Percentiles rank a stretch among this genome's conserved stretches.
These are phyloP conservation scores for Antechinus stuartii DNA, from an alignment of 2,113 vertebrate genomes.

Conservation along the genomic window DNA sequence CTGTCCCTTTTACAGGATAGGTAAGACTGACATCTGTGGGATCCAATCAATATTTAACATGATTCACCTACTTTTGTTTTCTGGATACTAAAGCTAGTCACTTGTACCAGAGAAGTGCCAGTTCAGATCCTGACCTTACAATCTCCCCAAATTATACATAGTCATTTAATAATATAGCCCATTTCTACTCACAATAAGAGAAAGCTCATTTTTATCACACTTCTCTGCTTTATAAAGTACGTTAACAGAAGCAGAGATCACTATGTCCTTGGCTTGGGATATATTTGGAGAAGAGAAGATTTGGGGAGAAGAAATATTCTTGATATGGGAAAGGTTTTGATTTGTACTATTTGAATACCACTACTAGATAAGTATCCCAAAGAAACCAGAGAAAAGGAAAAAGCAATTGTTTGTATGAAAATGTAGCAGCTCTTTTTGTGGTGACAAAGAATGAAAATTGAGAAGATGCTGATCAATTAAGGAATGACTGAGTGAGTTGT, in stretches of 20 bases:
- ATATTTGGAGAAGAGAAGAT: not conserved
- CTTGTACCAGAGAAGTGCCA: not conserved
- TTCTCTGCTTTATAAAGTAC: not conserved
- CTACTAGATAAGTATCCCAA: not conserved
- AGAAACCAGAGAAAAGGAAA: not conserved
- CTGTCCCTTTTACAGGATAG: not conserved
- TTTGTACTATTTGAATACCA: not conserved
- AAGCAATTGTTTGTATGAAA: not conserved
- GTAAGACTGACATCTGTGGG: not conserved
- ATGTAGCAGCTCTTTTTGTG: not conserved
- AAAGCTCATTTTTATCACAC: not conserved
- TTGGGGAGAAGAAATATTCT: not conserved
- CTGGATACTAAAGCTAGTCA: not conserved
- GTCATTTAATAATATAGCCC: not conserved
- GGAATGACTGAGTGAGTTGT: not conserved
- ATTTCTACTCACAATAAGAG: not conserved
- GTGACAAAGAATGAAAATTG: not conserved
- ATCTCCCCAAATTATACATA: not conserved
- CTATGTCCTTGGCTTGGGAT: not conserved
- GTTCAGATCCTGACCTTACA: not conserved
- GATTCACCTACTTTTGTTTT: not conserved
- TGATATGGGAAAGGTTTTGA: not conserved
- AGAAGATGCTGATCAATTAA: not conserved
- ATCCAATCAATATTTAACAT: not conserved
- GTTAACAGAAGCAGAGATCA: not conserved